phyloP scores from a whole-genome alignment of 2,113 vertebrate genomes.

The Bathybates hornii region DNA sequence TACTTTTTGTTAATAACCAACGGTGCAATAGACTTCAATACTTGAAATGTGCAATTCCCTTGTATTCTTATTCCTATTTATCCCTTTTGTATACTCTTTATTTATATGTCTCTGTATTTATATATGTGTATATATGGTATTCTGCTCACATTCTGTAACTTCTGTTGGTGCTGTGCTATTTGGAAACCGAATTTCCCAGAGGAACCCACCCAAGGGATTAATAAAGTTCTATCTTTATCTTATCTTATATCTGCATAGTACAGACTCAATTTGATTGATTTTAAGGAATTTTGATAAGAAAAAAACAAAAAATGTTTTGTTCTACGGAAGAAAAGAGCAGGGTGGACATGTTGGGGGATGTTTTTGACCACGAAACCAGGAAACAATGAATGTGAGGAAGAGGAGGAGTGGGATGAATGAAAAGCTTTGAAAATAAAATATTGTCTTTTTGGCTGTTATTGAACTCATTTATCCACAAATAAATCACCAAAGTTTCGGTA shows the following conservation, averaged over 20 bases:
- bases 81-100: neutral
- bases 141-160: neutral
- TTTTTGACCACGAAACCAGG: neutral
- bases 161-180: neutral
- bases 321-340: accelerated
- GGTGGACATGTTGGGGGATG: neutral
- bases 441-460: neutral
- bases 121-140: neutral
- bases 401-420: neutral
- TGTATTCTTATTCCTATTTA: neutral
- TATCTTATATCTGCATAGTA: neutral
- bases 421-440: neutral
- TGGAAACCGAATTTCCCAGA: neutral
- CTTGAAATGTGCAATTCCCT: neutral
- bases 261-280: neutral
- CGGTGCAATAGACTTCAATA: neutral
- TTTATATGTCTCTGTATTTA: neutral
- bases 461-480: neutral
- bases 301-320: neutral
- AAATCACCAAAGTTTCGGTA: neutral
- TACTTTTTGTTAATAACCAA: neutral
- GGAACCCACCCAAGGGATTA: accelerated
- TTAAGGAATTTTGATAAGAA: neutral
- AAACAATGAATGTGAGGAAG: neutral
- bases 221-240: neutral